Evolutionary conservation across 1,140 invertebrate genomes (phyloP), one percentile per base, ranked within the genome.

Genomic region (Nasonia longicornis): DNA sequence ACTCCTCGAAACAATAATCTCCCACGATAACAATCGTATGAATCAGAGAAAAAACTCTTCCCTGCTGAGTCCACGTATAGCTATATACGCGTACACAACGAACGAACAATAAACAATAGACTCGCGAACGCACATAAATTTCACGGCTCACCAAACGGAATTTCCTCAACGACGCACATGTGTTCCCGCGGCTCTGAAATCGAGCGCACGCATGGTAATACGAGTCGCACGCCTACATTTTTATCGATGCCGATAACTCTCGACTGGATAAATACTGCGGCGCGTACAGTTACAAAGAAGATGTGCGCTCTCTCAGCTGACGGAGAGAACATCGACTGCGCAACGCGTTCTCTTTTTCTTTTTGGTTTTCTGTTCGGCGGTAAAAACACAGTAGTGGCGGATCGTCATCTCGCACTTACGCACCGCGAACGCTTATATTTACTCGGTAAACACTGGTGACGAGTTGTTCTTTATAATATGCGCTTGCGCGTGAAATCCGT

Each of bases 211-310:
- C 63, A 11, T 8, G 63, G 29, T 71, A 67, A 67, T 31, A 20
- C 29, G 35, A 31, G 29, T 71, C 69, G 20, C 38, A 72, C 70
- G 70, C 42, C 70, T 72, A 72, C 70, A 45, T 72, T 72, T 72
- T 72, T 72, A 72, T 72, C 70, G 70, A 72, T 26, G 10, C n/a
- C 42, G 70, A 72, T 72, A 72, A 72, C n/a, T 45, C 31, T 70
- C 70, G 20, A 42, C 16, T 20, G 38, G 38, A 71, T 6, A 71
- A 71, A 42, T 16, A 70, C 12, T 2, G 10, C 26, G 0, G 3
- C 16, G 16, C 63, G 3, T 3, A 22, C 22, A 11, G 14, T 63
- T 22, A 64, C 63, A 64, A 48, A 48, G 45, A 16, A 48, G 45
- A 48, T 48, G 31, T 35, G 22, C 63, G 63, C 63, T 4, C 63